phyloP scores from a whole-genome alignment of 2,113 vertebrate genomes.

The Callithrix jacchus region DNA sequence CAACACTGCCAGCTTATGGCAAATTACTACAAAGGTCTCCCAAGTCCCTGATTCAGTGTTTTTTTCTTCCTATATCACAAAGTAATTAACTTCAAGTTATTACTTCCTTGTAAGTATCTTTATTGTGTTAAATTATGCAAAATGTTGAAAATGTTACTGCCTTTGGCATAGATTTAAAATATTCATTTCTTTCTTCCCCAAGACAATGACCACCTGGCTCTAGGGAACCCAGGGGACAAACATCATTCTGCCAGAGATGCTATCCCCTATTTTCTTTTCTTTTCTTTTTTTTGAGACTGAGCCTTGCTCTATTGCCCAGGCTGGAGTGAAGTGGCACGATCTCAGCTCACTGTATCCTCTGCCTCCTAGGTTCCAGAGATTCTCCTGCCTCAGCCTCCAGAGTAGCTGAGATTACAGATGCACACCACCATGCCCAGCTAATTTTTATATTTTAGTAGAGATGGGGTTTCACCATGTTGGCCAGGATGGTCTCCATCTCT shows the following conservation, averaged over 20 bases:
- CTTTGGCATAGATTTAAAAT: background rate
- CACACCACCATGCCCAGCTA: too few species aligned
- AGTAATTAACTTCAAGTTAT: background rate
- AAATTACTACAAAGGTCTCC: background rate
- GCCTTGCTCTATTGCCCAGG: too few species aligned
- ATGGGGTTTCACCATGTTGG: too few species aligned
- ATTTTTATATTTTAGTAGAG: too few species aligned
- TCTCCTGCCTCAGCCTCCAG: too few species aligned
- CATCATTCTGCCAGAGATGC: background rate
- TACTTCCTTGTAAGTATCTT: background rate
- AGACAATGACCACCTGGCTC: background rate
- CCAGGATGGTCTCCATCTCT: too few species aligned
- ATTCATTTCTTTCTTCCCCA: background rate
- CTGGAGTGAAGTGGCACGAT: too few species aligned
- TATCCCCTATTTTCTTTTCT: constrained; percentile 7
- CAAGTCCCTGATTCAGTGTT: background rate
- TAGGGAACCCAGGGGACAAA: background rate
- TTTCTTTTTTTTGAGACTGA: background rate
- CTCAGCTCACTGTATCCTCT: too few species aligned
- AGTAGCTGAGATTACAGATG: too few species aligned
- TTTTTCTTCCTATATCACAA: background rate
- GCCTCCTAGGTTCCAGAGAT: too few species aligned
- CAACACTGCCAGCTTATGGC: background rate
- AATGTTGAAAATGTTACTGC: background rate
- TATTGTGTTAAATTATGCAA: background rate